phyloP scores from a whole-genome alignment of 2,113 vertebrate genomes.

The Tachycineta bicolor region DNA sequence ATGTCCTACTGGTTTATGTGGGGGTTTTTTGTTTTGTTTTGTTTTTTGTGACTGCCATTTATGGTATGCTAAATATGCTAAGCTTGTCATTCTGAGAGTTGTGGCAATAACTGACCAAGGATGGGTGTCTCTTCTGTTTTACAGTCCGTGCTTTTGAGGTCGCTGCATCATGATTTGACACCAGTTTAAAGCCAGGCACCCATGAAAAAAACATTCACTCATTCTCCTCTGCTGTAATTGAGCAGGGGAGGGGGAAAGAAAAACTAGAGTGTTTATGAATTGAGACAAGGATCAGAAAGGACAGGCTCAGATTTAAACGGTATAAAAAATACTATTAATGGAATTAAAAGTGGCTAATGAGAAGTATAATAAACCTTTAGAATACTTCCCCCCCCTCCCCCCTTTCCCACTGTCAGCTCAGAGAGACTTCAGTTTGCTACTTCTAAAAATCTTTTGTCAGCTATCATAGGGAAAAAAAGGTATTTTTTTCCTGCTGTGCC shows the following conservation, averaged over 20 bases:
- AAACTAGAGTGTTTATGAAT: not conserved
- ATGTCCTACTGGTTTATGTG: not conserved
- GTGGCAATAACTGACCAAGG: not conserved
- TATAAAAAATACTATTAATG: not conserved
- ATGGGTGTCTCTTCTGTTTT: not conserved
- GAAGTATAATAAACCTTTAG: not conserved
- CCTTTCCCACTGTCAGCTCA: not conserved
- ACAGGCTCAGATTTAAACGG: not conserved
- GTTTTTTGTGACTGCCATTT: not conserved
- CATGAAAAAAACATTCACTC: not conserved
- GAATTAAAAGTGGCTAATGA: not conserved
- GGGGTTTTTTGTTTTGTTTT: too few species aligned
- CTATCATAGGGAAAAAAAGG: not conserved
- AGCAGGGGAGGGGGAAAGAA: not conserved
- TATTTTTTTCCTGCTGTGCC: not conserved
- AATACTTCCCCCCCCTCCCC: too few species aligned
- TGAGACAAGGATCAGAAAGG: not conserved
- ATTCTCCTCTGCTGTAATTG: not conserved
- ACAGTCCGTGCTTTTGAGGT: not conserved
- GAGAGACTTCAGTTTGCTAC: not conserved
- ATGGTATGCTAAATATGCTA: not conserved
- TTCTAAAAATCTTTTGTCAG: not conserved
- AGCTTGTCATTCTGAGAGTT: not conserved
- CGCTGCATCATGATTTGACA: not conserved
- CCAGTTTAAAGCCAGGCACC: not conserved